A percentile compares a stretch with the other conserved stretches of the same genome.
phyloP scores from a whole-genome alignment of 2,113 vertebrate species.

The Cephalopholis sonnerati region DNA sequence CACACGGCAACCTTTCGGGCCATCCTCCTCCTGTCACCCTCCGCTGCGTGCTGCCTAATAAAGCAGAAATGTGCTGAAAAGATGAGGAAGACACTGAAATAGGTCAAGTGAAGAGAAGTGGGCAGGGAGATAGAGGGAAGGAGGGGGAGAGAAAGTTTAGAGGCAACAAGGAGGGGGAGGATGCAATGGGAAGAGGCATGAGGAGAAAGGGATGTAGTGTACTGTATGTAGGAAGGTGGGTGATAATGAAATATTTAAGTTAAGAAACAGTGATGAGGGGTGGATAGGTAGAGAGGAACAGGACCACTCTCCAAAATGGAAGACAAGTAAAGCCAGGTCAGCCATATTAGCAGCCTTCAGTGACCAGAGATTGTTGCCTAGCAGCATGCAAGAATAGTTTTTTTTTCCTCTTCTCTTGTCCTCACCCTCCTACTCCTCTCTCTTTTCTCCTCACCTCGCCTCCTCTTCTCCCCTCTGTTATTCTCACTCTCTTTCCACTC shows the following conservation, averaged over 20 bases:
- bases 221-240: conserved; percentile 36
- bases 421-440: conserved; percentile 22
- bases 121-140: background rate
- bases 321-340: conserved; percentile 66
- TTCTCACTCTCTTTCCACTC: conserved; percentile 3
- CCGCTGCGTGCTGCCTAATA: conserved; percentile 48
- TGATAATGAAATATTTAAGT: conserved; percentile 56
- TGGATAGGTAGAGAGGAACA: background rate
- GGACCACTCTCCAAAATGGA: conserved; percentile 57
- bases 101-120: conserved; percentile 72
- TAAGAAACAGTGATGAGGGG: conserved; percentile 33
- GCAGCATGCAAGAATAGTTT: conserved; percentile 52
- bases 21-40: conserved; percentile 57
- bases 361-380: conserved; percentile 70
- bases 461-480: conserved; percentile 8
- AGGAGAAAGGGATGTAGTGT: conserved; percentile 17
- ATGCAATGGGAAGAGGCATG: background rate
- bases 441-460: conserved; percentile 33
- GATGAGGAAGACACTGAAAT: conserved; percentile 48
- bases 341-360: conserved; percentile 65
- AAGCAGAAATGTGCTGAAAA: conserved; percentile 62
- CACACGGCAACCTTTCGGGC: conserved; percentile 43
- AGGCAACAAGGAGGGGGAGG: conserved; percentile 17
- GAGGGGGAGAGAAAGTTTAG: conserved; percentile 15
- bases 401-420: conserved; percentile 16